phyloP scores from a whole-genome alignment of 2,888 invertebrate genomes.

The Malacosoma neustria region DNA sequence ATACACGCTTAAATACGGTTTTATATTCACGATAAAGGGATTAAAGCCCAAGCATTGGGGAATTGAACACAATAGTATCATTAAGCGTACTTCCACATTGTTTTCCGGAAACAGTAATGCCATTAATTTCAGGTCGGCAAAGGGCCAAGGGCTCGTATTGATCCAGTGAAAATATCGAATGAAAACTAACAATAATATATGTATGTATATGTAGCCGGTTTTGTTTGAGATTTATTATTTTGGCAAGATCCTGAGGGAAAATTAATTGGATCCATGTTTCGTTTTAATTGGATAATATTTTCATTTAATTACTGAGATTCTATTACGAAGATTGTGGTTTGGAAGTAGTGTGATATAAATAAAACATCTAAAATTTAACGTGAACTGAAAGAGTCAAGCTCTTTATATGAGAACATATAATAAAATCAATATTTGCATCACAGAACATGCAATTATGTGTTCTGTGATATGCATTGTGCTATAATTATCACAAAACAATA shows the following conservation, averaged over 20 bases:
- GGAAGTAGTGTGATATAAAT: no score
- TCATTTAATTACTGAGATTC: no score
- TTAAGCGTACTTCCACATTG: neutral
- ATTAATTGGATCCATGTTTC: neutral
- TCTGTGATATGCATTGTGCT: no score
- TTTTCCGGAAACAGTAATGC: neutral
- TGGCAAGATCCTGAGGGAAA: neutral
- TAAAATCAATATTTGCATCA: no score
- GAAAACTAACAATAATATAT: neutral
- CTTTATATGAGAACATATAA: no score
- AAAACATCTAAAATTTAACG: no score
- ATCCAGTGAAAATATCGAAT: neutral
- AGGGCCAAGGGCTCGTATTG: neutral
- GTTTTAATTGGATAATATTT: neutral
- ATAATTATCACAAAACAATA: no score
- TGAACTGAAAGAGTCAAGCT: no score
- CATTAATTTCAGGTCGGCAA: neutral
- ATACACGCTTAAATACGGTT: no score
- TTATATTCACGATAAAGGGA: neutral
- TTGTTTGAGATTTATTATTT: neutral
- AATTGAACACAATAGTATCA: neutral
- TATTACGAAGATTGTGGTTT: no score
- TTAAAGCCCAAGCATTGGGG: neutral
- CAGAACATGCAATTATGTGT: no score
- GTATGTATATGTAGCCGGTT: neutral